Percentiles rank a stretch among this genome's conserved stretches.
Evolutionary conservation across 2,888 invertebrate genomes (phyloP).

Genomic region (Andrena dorsata): DNA sequence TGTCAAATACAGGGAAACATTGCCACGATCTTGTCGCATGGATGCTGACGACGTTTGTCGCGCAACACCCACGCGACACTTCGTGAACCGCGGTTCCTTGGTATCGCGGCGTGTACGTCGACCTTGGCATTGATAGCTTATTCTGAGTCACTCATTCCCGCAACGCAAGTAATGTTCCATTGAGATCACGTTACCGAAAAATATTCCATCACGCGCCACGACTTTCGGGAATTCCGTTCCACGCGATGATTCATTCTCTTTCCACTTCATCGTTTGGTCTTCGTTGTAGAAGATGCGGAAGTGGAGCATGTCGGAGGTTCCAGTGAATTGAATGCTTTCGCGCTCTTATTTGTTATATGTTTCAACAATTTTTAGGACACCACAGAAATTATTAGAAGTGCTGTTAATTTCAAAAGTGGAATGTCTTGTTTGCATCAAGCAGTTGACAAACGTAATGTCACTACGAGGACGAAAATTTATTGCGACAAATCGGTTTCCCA

Average conservation of each 20-base stretch:
- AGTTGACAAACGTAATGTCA: too few species aligned
- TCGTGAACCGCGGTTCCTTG: background rate
- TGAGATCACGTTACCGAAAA: conserved; percentile 32
- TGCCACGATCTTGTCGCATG: conserved; percentile 7
- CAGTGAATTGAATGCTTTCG: too few species aligned
- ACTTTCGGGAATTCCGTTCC: background rate
- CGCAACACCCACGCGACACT: conserved; percentile 27
- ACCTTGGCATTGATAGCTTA: conserved; percentile 56
- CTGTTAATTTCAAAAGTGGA: too few species aligned
- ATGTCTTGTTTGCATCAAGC: too few species aligned
- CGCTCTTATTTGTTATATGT: too few species aligned
- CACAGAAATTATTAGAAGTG: too few species aligned
- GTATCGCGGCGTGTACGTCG: background rate
- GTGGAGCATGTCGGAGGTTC: too few species aligned
- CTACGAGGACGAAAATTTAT: too few species aligned
- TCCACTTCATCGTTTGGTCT: background rate
- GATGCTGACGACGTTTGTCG: background rate
- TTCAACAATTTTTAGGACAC: too few species aligned
- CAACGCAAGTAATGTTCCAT: conserved; percentile 14
- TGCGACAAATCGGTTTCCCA: background rate
- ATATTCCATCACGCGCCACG: conserved; percentile 23
- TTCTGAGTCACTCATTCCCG: conserved; percentile 22
- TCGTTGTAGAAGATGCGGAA: background rate
- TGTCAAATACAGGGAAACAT: conserved; percentile 10
- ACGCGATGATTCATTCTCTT: background rate